Conservation (phyloP, 1,140 invertebrate genomes). For the Drosophila quadrilineata region DNA sequence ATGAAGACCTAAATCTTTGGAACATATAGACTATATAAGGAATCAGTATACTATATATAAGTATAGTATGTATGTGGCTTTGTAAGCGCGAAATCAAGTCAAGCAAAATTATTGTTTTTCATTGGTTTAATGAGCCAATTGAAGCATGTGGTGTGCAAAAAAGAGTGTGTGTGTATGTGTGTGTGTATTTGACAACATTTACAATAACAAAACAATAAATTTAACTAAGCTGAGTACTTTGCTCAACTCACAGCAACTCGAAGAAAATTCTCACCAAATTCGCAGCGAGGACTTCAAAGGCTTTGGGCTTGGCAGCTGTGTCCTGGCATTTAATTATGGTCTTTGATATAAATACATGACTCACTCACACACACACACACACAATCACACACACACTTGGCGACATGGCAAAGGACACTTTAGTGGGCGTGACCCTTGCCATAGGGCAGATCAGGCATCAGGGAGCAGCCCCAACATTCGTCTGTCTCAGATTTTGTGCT, state of each 20-base stretch:
- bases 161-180: background rate
- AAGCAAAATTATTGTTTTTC: slow-evolving; percentile 70
- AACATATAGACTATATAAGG: background rate
- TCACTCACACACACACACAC: slow-evolving; percentile 3
- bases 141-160: slow-evolving; percentile 17
- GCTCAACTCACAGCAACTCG: slow-evolving; percentile 11
- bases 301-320: slow-evolving; percentile 42
- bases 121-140: slow-evolving; percentile 53
- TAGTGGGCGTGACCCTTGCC: slow-evolving; percentile 51
- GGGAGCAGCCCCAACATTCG: too few species aligned
- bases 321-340: slow-evolving; percentile 61
- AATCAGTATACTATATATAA: too few species aligned
- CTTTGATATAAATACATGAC: slow-evolving; percentile 44
- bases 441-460: slow-evolving; percentile 16
- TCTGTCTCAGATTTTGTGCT: slow-evolving; percentile 2
- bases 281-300: slow-evolving; percentile 56
- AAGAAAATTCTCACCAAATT: too few species aligned
- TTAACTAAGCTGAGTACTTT: slow-evolving; percentile 50
- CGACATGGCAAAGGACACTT: background rate
- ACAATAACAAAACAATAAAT: slow-evolving; percentile 68
- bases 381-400: background rate
- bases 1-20: slow-evolving; percentile 12
- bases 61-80: slow-evolving; percentile 4
- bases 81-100: slow-evolving; percentile 41
- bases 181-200: slow-evolving; percentile 21